A percentile compares a stretch with the other conserved stretches of the same genome.
phyloP scores from a whole-genome alignment of 1,140 invertebrate genomes.

The Conus ventricosus region DNA sequence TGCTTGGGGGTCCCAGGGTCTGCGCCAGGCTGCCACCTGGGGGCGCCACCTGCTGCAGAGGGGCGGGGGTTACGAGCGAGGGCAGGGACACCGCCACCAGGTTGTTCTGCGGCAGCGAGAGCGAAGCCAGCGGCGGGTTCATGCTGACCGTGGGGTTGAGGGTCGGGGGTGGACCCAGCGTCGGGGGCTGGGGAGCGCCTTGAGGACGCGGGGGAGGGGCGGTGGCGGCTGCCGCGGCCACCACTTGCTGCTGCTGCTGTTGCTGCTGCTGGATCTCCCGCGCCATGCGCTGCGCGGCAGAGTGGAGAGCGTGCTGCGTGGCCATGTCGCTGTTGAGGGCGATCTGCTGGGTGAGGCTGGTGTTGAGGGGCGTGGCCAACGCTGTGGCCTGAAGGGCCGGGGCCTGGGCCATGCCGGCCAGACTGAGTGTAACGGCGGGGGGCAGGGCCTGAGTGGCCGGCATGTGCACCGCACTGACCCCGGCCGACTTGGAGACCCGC shows the following conservation, averaged over 20 bases:
- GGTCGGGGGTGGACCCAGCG: conserved; percentile 45
- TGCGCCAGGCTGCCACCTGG: conserved; percentile 56
- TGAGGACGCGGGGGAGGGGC: conserved; percentile 12
- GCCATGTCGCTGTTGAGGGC: conserved; percentile 71
- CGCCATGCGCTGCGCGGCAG: conserved; percentile 60
- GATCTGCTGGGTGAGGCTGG: conserved; percentile 69
- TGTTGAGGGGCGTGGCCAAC: conserved; percentile 41
- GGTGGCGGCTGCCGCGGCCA: neutral
- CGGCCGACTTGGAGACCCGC: conserved; percentile 78
- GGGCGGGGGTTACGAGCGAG: conserved; percentile 62
- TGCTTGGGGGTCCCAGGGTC: conserved; percentile 74
- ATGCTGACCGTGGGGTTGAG: conserved; percentile 60
- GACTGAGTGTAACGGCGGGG: conserved; percentile 48
- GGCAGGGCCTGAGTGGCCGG: conserved; percentile 45
- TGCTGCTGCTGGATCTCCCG: conserved; percentile 35
- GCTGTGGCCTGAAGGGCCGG: conserved; percentile 54
- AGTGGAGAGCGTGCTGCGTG: conserved; percentile 62
- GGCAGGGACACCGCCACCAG: conserved; percentile 68
- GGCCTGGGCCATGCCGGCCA: conserved; percentile 52
- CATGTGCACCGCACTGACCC: conserved; percentile 42
- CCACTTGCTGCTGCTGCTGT: conserved; percentile 7
- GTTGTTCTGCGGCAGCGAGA: conserved; percentile 63
- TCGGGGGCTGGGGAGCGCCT: conserved; percentile 47
- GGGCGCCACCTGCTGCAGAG: conserved; percentile 73
- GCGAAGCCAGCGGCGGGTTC: conserved; percentile 60